Evolutionary conservation across 2,888 invertebrate species (phyloP), one percentile per base, ranked within the genome.

Genomic region (Dicyrtomina minuta): DNA sequence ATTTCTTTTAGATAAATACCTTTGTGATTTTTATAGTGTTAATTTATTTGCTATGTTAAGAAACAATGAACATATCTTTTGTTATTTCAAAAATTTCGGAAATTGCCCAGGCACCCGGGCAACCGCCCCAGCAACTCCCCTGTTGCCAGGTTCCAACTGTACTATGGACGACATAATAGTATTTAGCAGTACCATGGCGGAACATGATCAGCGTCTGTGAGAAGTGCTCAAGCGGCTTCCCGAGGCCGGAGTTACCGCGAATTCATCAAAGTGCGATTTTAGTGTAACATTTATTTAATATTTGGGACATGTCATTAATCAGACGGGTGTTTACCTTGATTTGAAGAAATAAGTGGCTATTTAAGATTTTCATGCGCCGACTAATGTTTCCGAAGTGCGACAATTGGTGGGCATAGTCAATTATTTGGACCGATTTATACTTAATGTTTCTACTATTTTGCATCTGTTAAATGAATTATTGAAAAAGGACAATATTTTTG

Each of bases 341-440:
- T 70, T 76, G 26, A 74, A 72, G 2, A 81, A 81, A 75, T 71
- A 80, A 0, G 68, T 74, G 15, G 81, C 80, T 0, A 80, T 81
- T 26, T 33, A 74, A 17, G 72, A 80, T 2, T 65, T 78, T 61
- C 72, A 77, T 4, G 61, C 22, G 46, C 80, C 79, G 1, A 71
- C 68, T 20, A 73, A 79, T 66, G 70, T 78, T 0, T 69, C 71
- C 17, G 73, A 79, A 72, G 67, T 80, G 0, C 70, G 75, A 39
- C 71, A 79, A 0, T 80, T 80, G 71, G 33, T 79, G 1, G 81
- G 81, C 0, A 76, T 80, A 72, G 70, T 80, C 0, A 81, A 81
- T 75, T 82, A 80, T 75, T 81, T 81, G 70, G 75, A 79, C 12
- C 75, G 77, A 66, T 82, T 82, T 76, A 73, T 81, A 1, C 75